Evolutionary conservation across 2,113 vertebrate genomes (phyloP), one percentile per base, ranked within the genome.

Genomic region (Galeopterus variegatus): DNA sequence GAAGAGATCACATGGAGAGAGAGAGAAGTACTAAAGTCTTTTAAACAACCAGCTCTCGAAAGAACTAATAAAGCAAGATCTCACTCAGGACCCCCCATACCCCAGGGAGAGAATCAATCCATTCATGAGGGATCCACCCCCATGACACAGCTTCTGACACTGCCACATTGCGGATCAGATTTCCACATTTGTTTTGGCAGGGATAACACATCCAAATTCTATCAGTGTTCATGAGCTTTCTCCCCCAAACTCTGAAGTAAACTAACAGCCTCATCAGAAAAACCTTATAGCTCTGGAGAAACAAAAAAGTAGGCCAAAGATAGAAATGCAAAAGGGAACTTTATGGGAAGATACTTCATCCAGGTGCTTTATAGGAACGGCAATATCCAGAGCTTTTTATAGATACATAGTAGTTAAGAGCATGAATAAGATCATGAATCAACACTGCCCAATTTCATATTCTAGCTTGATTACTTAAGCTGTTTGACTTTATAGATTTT

Each of bases 401-500:
- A 23, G 26, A 50, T 31, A 2, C 21, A 4, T 48, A 69, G 10
- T 50, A 41, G n/a, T 79, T 93, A 77, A 79, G 9, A 88, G 23
- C 19, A 31, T 31, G 83, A 73, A 56, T 67, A 67, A 79, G 9
- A 28, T 67, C 12, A 17, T 52, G 54, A 90, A 4, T 69, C 18
- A 67, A 10, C 48, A 62, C 36, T 77, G 19, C 8, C 54, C 41
- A 28, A 31, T 15, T 84, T 64, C 33, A 86, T 14, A 64, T 50
- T 84, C 48, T 82, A n/a, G 21, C 41, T 77, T 14, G 48, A 14
- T 13, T 85, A 65, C 15, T 86, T 90, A 76, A 76, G 12, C 52
- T 72, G 8, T 93, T 81, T 72, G 52, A 77, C 62, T 82, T 92
- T 56, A 3, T 81, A 28, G 21, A 81, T 95, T 93, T 41, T n/a